These are phyloP conservation scores for Garra rufa DNA, from an alignment of 2,113 vertebrate species.

Conservation along the genomic window DNA sequence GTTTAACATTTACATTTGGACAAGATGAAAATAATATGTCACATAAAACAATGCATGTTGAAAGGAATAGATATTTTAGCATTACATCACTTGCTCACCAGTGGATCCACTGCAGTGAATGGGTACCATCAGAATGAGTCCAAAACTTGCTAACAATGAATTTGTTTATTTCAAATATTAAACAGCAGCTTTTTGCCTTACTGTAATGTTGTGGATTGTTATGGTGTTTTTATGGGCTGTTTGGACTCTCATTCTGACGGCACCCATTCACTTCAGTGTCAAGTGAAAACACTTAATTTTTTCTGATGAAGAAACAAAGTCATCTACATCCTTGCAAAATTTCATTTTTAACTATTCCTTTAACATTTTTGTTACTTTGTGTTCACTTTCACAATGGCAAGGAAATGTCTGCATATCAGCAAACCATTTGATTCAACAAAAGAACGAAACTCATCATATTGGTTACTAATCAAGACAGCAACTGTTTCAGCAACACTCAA, in stretches of 20 bases:
- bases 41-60: not conserved
- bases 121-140: not conserved
- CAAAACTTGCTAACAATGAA: not conserved
- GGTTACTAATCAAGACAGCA: not conserved
- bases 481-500: not conserved
- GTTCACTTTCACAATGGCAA: not conserved
- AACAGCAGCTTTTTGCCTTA: not conserved
- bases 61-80: not conserved
- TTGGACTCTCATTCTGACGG: not conserved
- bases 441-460: not conserved
- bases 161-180: not conserved
- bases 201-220: not conserved
- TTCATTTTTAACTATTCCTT: not conserved
- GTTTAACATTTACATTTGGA: not conserved
- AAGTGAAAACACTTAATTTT: not conserved
- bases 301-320: not conserved
- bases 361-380: not conserved
- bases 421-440: not conserved
- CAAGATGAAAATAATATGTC: not conserved
- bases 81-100: not conserved
- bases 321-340: too few relatives aligned
- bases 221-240: not conserved
- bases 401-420: not conserved
- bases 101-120: not conserved
- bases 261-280: not conserved